A percentile compares a stretch with the other conserved stretches of the same genome.
These are phyloP conservation scores for Plestiodon gilberti DNA, from an alignment of 2,113 vertebrate species.

Conservation along the genomic window DNA sequence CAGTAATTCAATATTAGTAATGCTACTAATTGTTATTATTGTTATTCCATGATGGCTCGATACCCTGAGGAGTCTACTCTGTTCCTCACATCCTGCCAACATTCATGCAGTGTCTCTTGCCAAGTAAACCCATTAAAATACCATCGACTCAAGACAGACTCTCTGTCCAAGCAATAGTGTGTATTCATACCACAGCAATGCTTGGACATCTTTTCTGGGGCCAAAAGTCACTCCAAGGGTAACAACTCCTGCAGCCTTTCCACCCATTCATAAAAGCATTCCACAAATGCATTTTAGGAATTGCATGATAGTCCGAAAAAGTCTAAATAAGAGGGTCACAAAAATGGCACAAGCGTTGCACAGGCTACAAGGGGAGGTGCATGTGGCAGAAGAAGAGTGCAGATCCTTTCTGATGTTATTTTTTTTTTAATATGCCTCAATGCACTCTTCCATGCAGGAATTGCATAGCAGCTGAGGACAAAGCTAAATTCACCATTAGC, in stretches of 20 bases:
- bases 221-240: background rate
- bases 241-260: background rate
- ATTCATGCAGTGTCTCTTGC: background rate
- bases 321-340: background rate
- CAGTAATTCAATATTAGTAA: background rate
- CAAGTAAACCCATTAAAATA: background rate
- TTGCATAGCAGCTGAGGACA: background rate
- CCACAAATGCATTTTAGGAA: background rate
- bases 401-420: no score
- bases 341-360: background rate
- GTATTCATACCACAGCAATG: background rate
- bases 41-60: background rate
- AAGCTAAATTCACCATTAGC: background rate
- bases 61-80: background rate
- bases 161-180: background rate
- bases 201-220: conserved; percentile 17
- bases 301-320: background rate
- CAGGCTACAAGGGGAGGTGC: no score
- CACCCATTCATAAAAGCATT: background rate
- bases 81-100: background rate
- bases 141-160: background rate
- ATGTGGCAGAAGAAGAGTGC: no score
- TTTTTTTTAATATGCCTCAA: no score
- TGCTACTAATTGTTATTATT: background rate
- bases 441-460: background rate